Evolutionary conservation across 2,113 vertebrate species (phyloP).

Genomic region (Mungos mungo): DNA sequence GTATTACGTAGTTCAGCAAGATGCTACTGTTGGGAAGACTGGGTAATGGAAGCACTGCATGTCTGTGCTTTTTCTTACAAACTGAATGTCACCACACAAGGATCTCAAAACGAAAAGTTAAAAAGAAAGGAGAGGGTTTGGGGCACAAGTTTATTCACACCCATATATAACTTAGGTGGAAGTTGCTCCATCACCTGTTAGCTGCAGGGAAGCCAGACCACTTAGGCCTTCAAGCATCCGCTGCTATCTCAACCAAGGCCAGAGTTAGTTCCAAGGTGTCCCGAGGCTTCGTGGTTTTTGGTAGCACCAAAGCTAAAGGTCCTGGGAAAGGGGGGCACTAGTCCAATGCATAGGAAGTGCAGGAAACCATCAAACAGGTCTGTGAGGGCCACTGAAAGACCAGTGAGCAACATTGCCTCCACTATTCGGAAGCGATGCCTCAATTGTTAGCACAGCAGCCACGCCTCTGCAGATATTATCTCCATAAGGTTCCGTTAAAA

Average conservation of each 20-base stretch:
- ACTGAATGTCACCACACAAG: background rate
- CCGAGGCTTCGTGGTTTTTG: background rate
- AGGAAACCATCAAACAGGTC: background rate
- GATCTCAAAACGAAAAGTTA: background rate
- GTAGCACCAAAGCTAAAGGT: background rate
- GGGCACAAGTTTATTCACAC: background rate
- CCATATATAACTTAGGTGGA: background rate
- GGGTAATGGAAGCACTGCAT: too few species aligned
- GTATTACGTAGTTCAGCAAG: background rate
- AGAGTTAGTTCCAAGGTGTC: background rate
- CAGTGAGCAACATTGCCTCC: too few species aligned
- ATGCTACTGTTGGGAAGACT: too few species aligned
- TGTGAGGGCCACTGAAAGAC: background rate
- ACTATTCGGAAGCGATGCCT: background rate
- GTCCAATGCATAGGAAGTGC: background rate
- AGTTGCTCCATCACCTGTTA: background rate
- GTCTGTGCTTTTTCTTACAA: background rate
- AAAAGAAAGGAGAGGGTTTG: background rate
- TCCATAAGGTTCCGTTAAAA: background rate
- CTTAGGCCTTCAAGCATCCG: accelerated
- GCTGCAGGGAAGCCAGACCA: background rate
- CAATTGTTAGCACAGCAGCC: background rate
- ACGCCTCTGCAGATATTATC: background rate
- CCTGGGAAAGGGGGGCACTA: background rate
- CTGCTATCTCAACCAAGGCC: background rate